Base-by-base conservation (phyloP, 2,888 invertebrate genomes). In the Eupithecia exiguata region DNA sequence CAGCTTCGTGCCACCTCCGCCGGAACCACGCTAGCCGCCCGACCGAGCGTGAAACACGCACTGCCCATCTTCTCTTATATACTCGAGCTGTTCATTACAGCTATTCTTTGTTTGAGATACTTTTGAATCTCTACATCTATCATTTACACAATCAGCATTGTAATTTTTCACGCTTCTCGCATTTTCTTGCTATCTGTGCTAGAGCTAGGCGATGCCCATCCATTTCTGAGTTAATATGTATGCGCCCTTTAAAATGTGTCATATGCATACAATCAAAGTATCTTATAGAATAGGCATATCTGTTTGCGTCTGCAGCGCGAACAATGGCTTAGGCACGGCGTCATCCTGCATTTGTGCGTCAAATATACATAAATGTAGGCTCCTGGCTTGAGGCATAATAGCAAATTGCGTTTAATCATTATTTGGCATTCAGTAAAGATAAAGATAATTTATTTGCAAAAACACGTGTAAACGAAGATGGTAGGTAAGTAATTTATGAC, bases 221-320 rank as follows among this genome's bases (percentile, higher is more conserved):
- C 9, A 49, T 16, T 18, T n/a, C 49, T n/a, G 21, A 53, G 53
- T 79, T 68, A 69, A 40, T 61, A 68, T 53, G 40, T 36, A 70
- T 16, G 62, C 49, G 69, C 72, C 49, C 49, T 49, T n/a, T 49
- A 49, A 46, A n/a, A 49, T 65, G 75, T 79, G 79, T 81, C 82
- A 74, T 80, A 72, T 82, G 82, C 82, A 82, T 81, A 81, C 81
- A 82, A 81, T 84, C 80, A 80, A 82, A 82, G 79, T 78, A 80
- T 82, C 73, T 72, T 79, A n/a, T 78, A 72, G 78, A 78, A 21
- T 12, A 53, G 21, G 53, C n/a, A n/a, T 21, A 81, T 77, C 79
- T 69, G 79, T 81, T 83, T 86, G 84, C 86, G 87, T 87, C 86
- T 86, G 76, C 76, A 69, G 38, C 68, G 49, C 62, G 69, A 80